These are phyloP conservation scores for Pangasianodon hypophthalmus DNA, from an alignment of 2,113 vertebrate genomes.

Conservation along the genomic window DNA sequence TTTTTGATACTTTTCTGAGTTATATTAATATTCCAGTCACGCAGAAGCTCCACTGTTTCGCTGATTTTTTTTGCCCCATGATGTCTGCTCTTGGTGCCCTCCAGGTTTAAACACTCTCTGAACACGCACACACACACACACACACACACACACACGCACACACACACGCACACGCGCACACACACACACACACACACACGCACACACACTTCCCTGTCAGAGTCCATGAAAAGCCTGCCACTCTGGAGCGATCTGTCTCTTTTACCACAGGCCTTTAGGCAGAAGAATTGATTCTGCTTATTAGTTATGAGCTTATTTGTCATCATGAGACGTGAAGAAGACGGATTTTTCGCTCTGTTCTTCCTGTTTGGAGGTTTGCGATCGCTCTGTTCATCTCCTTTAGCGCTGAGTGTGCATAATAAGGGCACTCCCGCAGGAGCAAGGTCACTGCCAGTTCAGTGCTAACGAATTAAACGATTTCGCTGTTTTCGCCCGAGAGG, in stretches of 20 bases:
- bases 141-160: constrained; percentile 23
- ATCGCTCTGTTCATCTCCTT: neutral
- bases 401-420: constrained; percentile 28
- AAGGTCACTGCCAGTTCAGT: constrained; percentile 37
- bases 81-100: constrained; percentile 39
- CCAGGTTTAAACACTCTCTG: constrained; percentile 45
- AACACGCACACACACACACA: constrained; percentile 8
- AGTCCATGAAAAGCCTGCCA: constrained; percentile 19
- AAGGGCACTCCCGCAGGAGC: neutral
- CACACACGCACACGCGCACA: constrained; percentile 25
- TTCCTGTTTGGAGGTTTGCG: constrained; percentile 1
- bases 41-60: constrained; percentile 10
- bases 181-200: constrained; percentile 31
- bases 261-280: neutral
- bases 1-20: neutral
- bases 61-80: neutral
- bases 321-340: neutral
- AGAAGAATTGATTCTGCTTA: constrained; percentile 1
- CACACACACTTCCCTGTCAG: constrained; percentile 33
- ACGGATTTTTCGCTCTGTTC: constrained; percentile 18
- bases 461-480: constrained; percentile 36
- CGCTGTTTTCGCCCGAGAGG: constrained; percentile 26
- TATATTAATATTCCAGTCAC: constrained; percentile 44
- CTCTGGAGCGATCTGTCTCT: constrained; percentile 8
- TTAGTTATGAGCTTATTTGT: constrained; percentile 5